A percentile compares a stretch with the other conserved stretches of the same genome.
Evolutionary conservation across 2,113 vertebrate genomes (phyloP).

Genomic region (Gracilinanus agilis): DNA sequence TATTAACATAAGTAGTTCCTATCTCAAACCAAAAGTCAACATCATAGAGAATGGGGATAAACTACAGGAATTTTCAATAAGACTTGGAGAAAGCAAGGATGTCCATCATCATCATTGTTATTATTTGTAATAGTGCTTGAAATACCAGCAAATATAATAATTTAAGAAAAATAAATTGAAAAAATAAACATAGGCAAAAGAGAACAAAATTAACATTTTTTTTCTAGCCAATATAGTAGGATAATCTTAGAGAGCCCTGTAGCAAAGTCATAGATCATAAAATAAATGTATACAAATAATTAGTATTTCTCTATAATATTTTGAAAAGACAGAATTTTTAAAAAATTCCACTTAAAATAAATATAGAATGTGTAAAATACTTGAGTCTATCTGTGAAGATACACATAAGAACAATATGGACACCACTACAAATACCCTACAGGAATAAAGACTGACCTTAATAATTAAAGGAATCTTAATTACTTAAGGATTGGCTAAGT

Average conservation of each 20-base stretch:
- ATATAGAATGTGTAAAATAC: not conserved
- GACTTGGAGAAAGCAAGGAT: not conserved
- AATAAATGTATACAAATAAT: not conserved
- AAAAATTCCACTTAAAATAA: not conserved
- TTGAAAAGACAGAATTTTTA: not conserved
- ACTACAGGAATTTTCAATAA: not conserved
- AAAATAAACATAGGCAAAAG: not conserved
- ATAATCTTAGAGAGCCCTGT: not conserved
- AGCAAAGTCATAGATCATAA: not conserved
- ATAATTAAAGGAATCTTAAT: not conserved
- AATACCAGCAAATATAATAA: not conserved
- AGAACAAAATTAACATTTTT: not conserved
- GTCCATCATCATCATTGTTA: not conserved
- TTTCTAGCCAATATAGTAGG: not conserved
- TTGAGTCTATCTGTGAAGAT: not conserved
- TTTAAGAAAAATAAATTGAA: not conserved
- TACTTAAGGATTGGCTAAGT: not conserved
- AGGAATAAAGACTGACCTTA: not conserved
- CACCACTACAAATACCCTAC: not conserved
- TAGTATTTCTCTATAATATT: not conserved
- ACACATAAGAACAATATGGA: not conserved
- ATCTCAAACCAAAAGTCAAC: not conserved
- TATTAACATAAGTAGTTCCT: not conserved
- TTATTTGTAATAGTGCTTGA: not conserved
- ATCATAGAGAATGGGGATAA: not conserved